Percentiles rank a stretch among this genome's conserved stretches.
Evolutionary conservation across 2,113 vertebrate genomes (phyloP).

Genomic region (Mus spicilegus): DNA sequence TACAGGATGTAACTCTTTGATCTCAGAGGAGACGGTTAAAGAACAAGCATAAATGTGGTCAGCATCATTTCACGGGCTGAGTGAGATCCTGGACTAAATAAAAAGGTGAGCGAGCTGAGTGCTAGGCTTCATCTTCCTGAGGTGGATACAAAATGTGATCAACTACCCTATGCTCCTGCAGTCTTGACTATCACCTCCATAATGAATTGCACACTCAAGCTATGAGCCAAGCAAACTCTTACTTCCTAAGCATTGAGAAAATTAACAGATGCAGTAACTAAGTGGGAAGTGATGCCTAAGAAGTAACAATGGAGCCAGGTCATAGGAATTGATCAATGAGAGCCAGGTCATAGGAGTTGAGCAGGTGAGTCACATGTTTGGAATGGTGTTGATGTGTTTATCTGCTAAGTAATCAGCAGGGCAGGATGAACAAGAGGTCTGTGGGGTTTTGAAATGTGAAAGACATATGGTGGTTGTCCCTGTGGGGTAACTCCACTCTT

Average conservation of each 20-base stretch:
- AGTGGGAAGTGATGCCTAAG: neutral
- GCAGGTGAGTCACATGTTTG: neutral
- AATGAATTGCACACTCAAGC: neutral
- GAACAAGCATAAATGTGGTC: neutral
- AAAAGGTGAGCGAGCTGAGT: too few relatives aligned
- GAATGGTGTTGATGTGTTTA: accelerated
- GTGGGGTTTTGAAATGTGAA: too few relatives aligned
- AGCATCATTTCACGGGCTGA: too few relatives aligned
- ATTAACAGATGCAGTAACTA: neutral
- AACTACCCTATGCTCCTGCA: neutral
- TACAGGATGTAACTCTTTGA: neutral
- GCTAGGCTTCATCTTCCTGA: neutral
- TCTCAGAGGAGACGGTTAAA: neutral
- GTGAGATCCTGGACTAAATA: neutral
- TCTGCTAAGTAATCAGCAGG: too few relatives aligned
- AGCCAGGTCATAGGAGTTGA: neutral
- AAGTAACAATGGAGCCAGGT: too few relatives aligned
- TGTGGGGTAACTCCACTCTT: too few relatives aligned
- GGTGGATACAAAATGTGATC: neutral
- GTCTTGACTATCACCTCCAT: too few relatives aligned
- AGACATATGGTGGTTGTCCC: too few relatives aligned
- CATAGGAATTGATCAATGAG: neutral
- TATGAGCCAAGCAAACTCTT: neutral
- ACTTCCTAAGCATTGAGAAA: neutral
- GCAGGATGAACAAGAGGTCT: too few relatives aligned